Evolutionary conservation across 2,888 invertebrate genomes (phyloP).

Genomic region (Tribolium freemani): DNA sequence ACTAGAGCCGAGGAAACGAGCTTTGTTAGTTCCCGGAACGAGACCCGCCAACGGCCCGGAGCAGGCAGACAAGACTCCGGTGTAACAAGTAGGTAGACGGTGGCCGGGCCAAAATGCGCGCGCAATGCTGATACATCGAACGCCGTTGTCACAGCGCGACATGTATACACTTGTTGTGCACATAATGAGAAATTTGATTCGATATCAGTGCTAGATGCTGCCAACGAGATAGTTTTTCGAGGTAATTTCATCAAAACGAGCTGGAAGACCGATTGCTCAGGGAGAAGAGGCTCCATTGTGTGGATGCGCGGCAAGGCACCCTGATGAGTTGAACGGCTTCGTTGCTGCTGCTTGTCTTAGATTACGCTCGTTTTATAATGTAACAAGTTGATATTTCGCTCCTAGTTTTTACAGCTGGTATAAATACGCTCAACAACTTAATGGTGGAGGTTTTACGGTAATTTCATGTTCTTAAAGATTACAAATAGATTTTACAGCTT

Average conservation of each 20-base stretch:
- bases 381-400: not conserved
- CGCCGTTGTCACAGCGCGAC: constrained; percentile 50
- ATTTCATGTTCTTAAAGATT: not conserved
- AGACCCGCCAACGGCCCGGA: constrained; percentile 64
- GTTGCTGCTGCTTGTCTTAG: constrained; percentile 7
- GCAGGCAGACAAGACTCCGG: constrained; percentile 64
- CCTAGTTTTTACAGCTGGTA: not conserved
- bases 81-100: constrained; percentile 67
- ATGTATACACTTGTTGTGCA: constrained; percentile 55
- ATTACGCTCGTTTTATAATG: not conserved
- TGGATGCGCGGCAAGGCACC: not conserved
- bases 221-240: not conserved
- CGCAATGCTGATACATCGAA: constrained; percentile 60
- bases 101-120: constrained; percentile 63
- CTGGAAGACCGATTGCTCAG: not conserved
- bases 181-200: constrained; percentile 50
- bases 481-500: no score
- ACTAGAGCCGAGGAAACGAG: constrained; percentile 39
- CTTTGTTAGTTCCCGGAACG: constrained; percentile 52
- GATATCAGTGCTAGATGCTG: constrained; percentile 39
- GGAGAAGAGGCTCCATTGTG: not conserved
- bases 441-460: not conserved
- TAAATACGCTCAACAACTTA: not conserved
- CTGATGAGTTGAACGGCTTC: constrained; percentile 6
- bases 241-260: not conserved